These are phyloP conservation scores for Himalopsyche japonica DNA, from an alignment of 2,888 invertebrate genomes.

Conservation along the genomic window DNA sequence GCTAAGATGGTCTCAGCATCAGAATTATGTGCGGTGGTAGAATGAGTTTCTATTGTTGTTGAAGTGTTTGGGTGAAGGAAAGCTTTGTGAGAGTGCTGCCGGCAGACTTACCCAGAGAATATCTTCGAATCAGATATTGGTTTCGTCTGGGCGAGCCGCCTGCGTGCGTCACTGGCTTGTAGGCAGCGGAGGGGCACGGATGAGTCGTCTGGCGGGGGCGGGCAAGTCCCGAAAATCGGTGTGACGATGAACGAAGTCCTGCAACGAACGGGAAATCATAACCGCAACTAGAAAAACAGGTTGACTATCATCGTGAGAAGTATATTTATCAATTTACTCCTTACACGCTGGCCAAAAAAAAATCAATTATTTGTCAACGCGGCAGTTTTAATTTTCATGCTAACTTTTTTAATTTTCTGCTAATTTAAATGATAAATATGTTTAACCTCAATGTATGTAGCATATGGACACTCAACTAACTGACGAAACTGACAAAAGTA, in stretches of 20 bases:
- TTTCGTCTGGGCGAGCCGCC: not conserved
- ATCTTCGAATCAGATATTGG: not conserved
- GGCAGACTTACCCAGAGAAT: not conserved
- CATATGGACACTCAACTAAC: no score
- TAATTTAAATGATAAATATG: no score
- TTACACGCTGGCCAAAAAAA: no score
- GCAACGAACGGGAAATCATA: not conserved
- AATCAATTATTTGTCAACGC: no score
- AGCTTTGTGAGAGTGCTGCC: not conserved
- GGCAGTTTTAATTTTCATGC: no score
- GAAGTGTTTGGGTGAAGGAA: not conserved
- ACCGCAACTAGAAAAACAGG: not conserved
- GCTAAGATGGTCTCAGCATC: no score
- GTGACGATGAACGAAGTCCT: not conserved
- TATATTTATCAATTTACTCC: no score
- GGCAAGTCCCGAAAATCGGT: not conserved
- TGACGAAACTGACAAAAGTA: no score
- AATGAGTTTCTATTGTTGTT: not conserved
- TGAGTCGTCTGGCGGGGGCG: not conserved
- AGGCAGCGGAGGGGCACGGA: not conserved
- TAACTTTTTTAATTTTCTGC: no score
- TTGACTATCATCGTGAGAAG: not conserved
- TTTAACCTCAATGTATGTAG: no score
- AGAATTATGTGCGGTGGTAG: not conserved
- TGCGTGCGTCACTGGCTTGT: not conserved